These are phyloP conservation scores for Spea hammondii DNA, from an alignment of 2,797 vertebrate species.

Conservation along the genomic window DNA sequence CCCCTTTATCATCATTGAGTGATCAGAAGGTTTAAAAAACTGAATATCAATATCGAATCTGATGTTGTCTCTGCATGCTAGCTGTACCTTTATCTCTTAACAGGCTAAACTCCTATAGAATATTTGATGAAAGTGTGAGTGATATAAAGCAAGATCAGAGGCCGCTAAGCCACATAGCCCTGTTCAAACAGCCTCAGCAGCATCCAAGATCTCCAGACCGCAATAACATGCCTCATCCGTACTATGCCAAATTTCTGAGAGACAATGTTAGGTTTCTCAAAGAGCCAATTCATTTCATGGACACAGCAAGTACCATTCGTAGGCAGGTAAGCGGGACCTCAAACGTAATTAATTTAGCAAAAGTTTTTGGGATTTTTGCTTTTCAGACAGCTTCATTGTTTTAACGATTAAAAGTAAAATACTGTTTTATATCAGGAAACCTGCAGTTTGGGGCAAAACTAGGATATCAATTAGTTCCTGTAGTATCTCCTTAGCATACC, in stretches of 20 bases:
- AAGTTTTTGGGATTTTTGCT: too few species aligned
- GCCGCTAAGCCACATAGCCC: conserved; percentile 11
- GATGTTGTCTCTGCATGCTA: not conserved
- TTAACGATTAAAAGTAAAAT: too few species aligned
- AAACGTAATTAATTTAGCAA: too few species aligned
- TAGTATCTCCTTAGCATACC: too few species aligned
- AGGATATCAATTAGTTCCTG: too few species aligned
- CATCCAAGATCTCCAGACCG: conserved; percentile 34
- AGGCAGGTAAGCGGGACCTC: conserved; percentile 50
- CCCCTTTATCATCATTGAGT: too few species aligned
- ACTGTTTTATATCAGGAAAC: too few species aligned
- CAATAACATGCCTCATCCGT: conserved; percentile 52
- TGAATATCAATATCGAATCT: too few species aligned
- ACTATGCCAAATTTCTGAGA: conserved; percentile 58
- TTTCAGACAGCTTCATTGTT: too few species aligned
- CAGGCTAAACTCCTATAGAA: conserved; percentile 52
- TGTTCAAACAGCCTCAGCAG: conserved; percentile 37
- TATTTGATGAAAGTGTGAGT: conserved; percentile 52
- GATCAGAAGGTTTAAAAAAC: too few species aligned
- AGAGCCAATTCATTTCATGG: conserved; percentile 54
- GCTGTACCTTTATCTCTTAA: conserved; percentile 49
- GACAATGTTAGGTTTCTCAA: conserved; percentile 57
- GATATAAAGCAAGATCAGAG: conserved; percentile 50
- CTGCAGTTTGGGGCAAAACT: too few species aligned
- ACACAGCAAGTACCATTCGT: conserved; percentile 43